Conservation (phyloP, 2,113 vertebrate species). For the Oriolus oriolus region DNA sequence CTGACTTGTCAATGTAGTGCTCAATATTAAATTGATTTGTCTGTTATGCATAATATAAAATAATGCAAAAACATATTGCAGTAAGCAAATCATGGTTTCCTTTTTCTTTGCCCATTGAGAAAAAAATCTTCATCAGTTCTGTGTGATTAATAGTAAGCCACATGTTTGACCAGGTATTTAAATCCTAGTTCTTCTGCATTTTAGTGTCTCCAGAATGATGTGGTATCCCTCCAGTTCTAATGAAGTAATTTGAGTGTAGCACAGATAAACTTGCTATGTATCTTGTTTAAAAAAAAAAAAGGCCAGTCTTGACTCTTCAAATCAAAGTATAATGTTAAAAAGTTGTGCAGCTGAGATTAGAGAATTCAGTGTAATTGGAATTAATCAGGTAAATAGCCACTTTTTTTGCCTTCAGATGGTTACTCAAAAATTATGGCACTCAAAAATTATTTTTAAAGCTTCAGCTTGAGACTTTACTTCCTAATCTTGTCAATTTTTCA, state of each 20-base stretch:
- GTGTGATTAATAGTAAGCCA: background rate
- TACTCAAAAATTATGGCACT: constrained; percentile 34
- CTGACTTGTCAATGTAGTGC: background rate
- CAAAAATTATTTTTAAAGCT: constrained; percentile 26
- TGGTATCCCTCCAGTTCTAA: background rate
- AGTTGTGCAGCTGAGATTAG: background rate
- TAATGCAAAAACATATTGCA: background rate
- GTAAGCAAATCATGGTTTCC: background rate
- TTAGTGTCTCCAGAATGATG: background rate
- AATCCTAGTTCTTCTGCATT: background rate
- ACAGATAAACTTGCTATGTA: background rate
- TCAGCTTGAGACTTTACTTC: background rate
- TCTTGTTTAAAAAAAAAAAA: background rate
- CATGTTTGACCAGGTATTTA: background rate
- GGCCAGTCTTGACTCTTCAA: background rate
- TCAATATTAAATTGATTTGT: background rate
- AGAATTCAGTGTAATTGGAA: constrained; percentile 7
- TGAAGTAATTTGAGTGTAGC: constrained; percentile 5
- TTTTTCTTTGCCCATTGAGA: background rate
- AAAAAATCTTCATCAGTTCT: background rate
- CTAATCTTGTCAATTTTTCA: background rate
- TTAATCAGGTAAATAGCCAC: constrained; percentile 33
- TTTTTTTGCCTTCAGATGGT: constrained; percentile 19
- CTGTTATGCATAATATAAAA: background rate
- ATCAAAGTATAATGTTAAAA: background rate